Evolutionary conservation across 1,140 invertebrate genomes (phyloP).

Genomic region (Tetramorium parvispinum): DNA sequence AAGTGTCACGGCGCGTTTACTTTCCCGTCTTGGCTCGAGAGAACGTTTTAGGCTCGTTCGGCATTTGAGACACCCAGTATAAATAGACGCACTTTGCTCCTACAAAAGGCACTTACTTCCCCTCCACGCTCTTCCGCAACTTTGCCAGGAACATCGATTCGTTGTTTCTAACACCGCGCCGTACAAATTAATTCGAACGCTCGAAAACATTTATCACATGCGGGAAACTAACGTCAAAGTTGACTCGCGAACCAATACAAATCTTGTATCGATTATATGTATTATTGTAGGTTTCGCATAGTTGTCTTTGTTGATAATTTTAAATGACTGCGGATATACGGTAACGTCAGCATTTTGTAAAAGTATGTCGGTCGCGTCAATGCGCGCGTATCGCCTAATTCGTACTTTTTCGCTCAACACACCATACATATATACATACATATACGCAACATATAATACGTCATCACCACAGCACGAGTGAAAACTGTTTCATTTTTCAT

Average conservation of each 20-base stretch:
- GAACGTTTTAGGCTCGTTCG: conserved; percentile 78
- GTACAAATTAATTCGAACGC: conserved; percentile 16
- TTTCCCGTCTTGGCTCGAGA: conserved; percentile 75
- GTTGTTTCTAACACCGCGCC: conserved; percentile 21
- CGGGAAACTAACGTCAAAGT: background rate
- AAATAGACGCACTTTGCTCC: conserved; percentile 82
- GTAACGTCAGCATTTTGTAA: background rate
- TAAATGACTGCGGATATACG: background rate
- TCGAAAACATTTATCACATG: background rate
- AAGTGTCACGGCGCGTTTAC: conserved; percentile 80
- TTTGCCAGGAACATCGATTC: conserved; percentile 48
- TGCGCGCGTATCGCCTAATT: background rate
- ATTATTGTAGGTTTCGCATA: background rate
- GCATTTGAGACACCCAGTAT: conserved; percentile 79
- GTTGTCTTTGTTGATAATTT: background rate
- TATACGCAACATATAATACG: background rate
- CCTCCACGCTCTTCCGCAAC: conserved; percentile 21
- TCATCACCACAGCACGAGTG: background rate
- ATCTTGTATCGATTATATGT: background rate
- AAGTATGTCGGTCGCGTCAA: background rate
- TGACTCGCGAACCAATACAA: background rate
- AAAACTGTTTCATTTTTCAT: background rate
- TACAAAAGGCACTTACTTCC: conserved; percentile 81
- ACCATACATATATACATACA: background rate
- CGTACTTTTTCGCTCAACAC: background rate